Evolutionary conservation across 2,888 invertebrate genomes (phyloP), one percentile per base, ranked within the genome.

Genomic region (Byasa hedistus): DNA sequence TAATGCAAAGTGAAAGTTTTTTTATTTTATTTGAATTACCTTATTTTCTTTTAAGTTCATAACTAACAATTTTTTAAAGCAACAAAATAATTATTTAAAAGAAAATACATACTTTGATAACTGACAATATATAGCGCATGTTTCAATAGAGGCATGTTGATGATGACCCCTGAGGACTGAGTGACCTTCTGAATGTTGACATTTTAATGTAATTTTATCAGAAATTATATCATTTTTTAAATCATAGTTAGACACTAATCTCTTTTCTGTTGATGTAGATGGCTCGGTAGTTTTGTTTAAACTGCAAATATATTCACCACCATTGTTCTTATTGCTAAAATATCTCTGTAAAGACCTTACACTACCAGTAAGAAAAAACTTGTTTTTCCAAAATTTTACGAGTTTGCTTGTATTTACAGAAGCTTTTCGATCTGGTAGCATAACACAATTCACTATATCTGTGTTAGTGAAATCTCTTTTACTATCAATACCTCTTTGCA

Each of bases 321-420:
- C 79, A 74, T 71, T 78, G 68, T 76, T 84, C 81, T 89, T 89
- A 73, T 79, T 86, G 8, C 86, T 83, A 77, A 91, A 91, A 78
- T 88, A 91, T 79, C 87, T 82, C 71, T 91, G 91, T 66, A 91
- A 77, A 57, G 91, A 83, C 72, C 87, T 81, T 22, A 91, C 89
- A 77, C 91, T 89, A 36, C 89, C 89, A 74, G 85, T 87, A 58
- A 91, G 75, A 69, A 91, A 87, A 61, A 91, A 77, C 75, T 91
- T 91, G 71, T 85, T 90, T 78, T 91, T 91, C 89, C 91, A 91
- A 77, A 91, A 91, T 70, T 88, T 91, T 2, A 91, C 83, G 75
- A 91, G 89, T 75, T 90, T 91, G 72, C 84, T 91, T 22, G 86
- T 83, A 73, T 85, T 89, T 51, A 82, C 77, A 52, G 84, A 75